Conservation (phyloP, 2,797 vertebrate species). For the Geotrypetes seraphini region DNA sequence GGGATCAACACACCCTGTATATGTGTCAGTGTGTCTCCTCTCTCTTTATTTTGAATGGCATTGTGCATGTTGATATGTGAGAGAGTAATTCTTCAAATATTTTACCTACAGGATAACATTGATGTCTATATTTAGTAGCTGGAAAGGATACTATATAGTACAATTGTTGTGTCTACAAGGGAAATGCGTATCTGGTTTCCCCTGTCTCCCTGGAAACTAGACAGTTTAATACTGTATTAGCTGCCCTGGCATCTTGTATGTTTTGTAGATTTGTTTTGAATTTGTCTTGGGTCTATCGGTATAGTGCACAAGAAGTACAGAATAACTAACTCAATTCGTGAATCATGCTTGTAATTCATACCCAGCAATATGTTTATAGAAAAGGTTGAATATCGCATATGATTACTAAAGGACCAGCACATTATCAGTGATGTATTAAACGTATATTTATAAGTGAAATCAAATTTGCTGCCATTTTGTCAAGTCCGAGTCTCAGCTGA, state of each 20-base stretch:
- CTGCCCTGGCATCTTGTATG: background rate
- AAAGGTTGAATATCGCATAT: too few species aligned
- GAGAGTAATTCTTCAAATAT: background rate
- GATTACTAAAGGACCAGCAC: background rate
- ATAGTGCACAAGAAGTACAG: background rate
- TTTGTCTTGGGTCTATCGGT: background rate
- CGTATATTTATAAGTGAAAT: background rate
- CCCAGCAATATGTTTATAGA: too few species aligned
- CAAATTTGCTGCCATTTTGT: constrained; percentile 12
- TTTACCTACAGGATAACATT: background rate
- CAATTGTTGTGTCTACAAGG: constrained; percentile 3
- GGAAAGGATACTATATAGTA: constrained; percentile 9
- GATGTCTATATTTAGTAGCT: constrained; percentile 18
- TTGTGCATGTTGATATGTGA: background rate
- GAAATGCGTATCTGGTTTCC: constrained; percentile 2
- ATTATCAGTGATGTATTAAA: background rate
- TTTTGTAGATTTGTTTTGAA: constrained; percentile 1
- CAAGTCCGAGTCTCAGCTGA: constrained; percentile 2
- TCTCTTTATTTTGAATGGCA: too few species aligned
- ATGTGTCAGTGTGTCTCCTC: constrained; percentile 4
- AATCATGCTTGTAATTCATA: too few species aligned
- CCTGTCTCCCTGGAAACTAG: constrained; percentile 33
- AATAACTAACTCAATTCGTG: background rate
- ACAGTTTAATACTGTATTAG: constrained; percentile 12
- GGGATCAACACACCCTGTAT: constrained; percentile 17